A percentile compares a stretch with the other conserved stretches of the same genome.
Evolutionary conservation across 2,797 vertebrate species (phyloP).

Genomic region (Semaprochilodus insignis): DNA sequence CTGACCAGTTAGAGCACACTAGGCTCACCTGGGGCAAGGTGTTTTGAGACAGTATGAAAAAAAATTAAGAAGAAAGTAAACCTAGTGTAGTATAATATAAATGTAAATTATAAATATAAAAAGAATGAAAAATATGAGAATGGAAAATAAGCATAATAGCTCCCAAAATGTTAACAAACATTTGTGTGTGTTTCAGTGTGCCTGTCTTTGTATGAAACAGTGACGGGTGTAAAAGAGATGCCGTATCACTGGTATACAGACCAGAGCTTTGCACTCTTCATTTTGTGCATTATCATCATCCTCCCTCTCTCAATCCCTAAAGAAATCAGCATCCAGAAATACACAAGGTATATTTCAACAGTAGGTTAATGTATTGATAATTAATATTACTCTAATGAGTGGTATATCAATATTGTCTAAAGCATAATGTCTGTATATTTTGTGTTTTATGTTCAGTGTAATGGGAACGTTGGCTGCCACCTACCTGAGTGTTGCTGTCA

Average conservation of each 20-base stretch:
- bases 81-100: too few relatives aligned
- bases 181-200: conserved; percentile 66
- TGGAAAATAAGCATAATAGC: too few relatives aligned
- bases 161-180: not conserved
- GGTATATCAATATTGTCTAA: not conserved
- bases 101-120: too few relatives aligned
- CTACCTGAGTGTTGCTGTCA: conserved; percentile 88
- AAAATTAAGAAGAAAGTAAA: too few relatives aligned
- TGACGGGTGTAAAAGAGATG: conserved; percentile 66
- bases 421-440: not conserved
- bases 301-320: conserved; percentile 83
- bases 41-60: too few relatives aligned
- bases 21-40: too few relatives aligned
- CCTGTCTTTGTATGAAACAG: conserved; percentile 73
- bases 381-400: not conserved
- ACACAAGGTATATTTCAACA: conserved; percentile 75
- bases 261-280: conserved; percentile 78
- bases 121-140: too few relatives aligned
- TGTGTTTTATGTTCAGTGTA: conserved; percentile 76
- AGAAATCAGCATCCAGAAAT: conserved; percentile 85
- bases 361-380: not conserved
- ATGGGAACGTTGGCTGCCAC: conserved; percentile 91
- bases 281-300: conserved; percentile 81
- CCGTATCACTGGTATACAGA: conserved; percentile 81
- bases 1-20: too few relatives aligned